Base-by-base conservation (phyloP, 1,140 invertebrate species). In the Drosophila albomicans region DNA sequence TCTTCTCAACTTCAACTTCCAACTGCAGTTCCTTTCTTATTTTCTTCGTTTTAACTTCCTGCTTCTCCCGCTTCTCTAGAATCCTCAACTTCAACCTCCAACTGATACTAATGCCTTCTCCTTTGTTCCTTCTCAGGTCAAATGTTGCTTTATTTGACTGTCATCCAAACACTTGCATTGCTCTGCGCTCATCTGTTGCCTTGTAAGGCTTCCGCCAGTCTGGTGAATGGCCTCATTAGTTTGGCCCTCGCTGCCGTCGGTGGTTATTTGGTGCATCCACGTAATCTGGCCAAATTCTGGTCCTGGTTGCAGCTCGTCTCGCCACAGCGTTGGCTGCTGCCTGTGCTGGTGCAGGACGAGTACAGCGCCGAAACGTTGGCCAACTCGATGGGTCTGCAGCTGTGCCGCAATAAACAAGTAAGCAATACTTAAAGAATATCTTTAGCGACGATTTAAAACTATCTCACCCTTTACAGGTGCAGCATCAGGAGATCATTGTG, bases 401-500 rank as follows among this genome's bases (percentile, higher is more conserved):
- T 94, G 56, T 96, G 96, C 86, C 94, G 94, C 72, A 96, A 95
- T 90, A 96, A 96, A 93, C 95, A 95, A 93, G 94, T 95, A 28
- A 35, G 66, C 30, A 5, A 4, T 6, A 48, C 1, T 16, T 11
- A 3, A 11, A 1, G 28, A 5, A 45, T 2, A 3, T 7, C 38
- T 46, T 10, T 1, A 43, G 11, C 7, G 16, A 6, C 3, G 1
- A n/a, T 7, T 2, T 4, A 45, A 4, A 38, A 32, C 43, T 7
- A 2, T 41, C 5, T 28, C 1, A n/a, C 4, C 2, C 3, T 30
- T 68, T 68, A 11, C 48, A 97, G 94, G 94, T 96, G 35, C 96
- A 96, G 81, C 95, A 95, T 71, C 95, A 96, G 91, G 96, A 97
- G 82, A 97, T 97, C 41, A 97, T 97, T 79, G 95, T 97, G 16